Evolutionary conservation across 2,888 invertebrate genomes (phyloP).

Genomic region (Lagria hirta): DNA sequence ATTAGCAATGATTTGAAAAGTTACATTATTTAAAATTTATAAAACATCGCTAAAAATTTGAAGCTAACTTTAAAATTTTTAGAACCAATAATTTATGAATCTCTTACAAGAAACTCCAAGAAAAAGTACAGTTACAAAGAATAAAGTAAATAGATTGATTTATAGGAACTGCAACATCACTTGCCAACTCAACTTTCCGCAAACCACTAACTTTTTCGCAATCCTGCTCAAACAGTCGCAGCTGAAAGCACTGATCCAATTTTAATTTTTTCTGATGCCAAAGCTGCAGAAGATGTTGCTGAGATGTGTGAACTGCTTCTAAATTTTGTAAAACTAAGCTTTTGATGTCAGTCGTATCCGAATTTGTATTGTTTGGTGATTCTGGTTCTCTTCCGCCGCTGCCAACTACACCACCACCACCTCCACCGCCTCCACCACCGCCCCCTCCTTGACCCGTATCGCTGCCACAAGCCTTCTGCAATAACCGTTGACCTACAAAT

Average conservation of each 20-base stretch:
- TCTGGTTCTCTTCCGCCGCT: conserved; percentile 70
- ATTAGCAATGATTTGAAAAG: too few relatives aligned
- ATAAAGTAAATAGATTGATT: too few relatives aligned
- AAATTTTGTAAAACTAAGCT: conserved; percentile 78
- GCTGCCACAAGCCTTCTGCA: conserved; percentile 61
- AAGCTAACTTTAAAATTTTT: too few relatives aligned
- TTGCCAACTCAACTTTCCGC: too few relatives aligned
- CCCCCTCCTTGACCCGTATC: conserved; percentile 54
- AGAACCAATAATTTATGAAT: too few relatives aligned
- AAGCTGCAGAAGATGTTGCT: conserved; percentile 86
- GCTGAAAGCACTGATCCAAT: conserved; percentile 94
- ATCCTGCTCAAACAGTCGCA: conserved; percentile 94
- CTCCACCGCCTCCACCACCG: conserved; percentile 38
- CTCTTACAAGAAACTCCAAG: too few relatives aligned
- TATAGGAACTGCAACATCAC: conserved; percentile 5
- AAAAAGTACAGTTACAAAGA: too few relatives aligned
- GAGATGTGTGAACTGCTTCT: conserved; percentile 84
- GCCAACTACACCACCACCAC: conserved; percentile 54
- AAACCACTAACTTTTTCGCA: conserved; percentile 86
- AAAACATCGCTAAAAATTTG: too few relatives aligned
- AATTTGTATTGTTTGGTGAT: conserved; percentile 70
- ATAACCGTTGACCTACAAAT: conserved; percentile 66
- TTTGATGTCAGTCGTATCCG: conserved; percentile 62
- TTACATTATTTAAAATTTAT: too few relatives aligned
- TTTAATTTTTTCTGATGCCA: conserved; percentile 96